Base-by-base conservation (phyloP, 2,888 invertebrate species). In the Lacanobia oleracea region DNA sequence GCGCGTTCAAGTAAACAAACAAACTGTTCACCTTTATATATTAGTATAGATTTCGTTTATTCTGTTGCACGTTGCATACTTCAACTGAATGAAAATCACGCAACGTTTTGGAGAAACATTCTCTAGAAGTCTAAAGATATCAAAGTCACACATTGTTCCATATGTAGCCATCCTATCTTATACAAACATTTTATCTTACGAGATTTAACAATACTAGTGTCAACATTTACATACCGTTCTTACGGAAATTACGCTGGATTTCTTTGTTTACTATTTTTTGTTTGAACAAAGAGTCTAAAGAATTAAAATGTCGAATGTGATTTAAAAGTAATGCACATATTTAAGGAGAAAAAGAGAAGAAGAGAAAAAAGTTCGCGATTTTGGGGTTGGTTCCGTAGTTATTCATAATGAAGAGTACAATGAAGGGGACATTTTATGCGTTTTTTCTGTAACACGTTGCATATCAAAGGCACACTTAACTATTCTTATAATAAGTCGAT, bases 111-210 rank as follows among this genome's bases (percentile, higher is more conserved):
- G 33, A 40, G 12, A 61, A 50, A 37, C 18, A 33, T 14, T 48
- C 51, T 51, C 27, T 10, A 59, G 23, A 40, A 45, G 27, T 56
- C n/a, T 18, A 43, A 18, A 48, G 48, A 59, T 75, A 79, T 79
- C 48, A 59, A 43, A 33, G 7, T 14, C 18, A 23, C 7, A 12
- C 54, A 54, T 75, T 60, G 60, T 40, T 56, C n/a, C 0, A 21
- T 72, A 21, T 77, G n/a, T 81, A 51, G 57, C 18, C 9, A n/a
- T n/a, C 0, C 12, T 64, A 67, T 79, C 78, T 64, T 48, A 33
- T 0, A 9, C 62, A 72, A 82, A 71, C 43, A 43, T 48, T 63
- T 64, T 78, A 72, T 54, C 57, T 63, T 16, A 51, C 7, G 59
- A 67, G 79, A 72, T 67, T 72, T 61, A 71, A 10, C 63, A 64